A percentile compares a stretch with the other conserved stretches of the same genome.
Conservation (phyloP, 2,888 invertebrate genomes). For the Liodrosophila aerea region DNA sequence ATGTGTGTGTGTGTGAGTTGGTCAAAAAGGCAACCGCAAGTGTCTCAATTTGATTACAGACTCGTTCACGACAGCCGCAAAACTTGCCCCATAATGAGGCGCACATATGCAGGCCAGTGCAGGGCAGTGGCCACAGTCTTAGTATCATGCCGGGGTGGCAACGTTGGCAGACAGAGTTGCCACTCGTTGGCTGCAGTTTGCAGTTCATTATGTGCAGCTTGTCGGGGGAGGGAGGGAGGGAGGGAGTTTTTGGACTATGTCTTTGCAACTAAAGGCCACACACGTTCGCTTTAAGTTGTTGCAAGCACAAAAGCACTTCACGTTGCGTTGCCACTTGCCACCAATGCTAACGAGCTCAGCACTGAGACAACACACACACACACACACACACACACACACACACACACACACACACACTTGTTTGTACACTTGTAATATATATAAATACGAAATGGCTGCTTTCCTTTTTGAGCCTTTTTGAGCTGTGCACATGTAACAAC, state of each 20-base stretch:
- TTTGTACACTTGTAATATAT: conserved; percentile 24
- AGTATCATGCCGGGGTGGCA: neutral
- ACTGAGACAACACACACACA: no score
- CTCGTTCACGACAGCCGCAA: conserved; percentile 34
- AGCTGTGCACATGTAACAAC: conserved; percentile 37
- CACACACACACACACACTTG: conserved; percentile 10
- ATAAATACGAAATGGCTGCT: conserved; percentile 51
- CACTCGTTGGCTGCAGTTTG: conserved; percentile 9
- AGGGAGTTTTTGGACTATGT: neutral
- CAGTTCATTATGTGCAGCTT: conserved; percentile 27
- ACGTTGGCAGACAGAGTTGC: neutral
- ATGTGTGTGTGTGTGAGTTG: conserved; percentile 9
- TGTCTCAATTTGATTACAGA: conserved; percentile 63
- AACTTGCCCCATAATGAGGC: conserved; percentile 43
- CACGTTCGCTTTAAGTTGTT: conserved; percentile 28
- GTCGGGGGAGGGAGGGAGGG: neutral
- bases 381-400: conserved; percentile 14
- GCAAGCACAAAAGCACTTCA: conserved; percentile 57
- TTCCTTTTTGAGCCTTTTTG: conserved; percentile 16
- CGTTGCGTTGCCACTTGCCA: conserved; percentile 45
- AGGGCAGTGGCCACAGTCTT: conserved; percentile 18
- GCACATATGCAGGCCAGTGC: conserved; percentile 24
- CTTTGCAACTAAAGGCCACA: conserved; percentile 20
- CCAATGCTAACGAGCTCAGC: conserved; percentile 68
- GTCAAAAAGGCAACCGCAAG: conserved; percentile 51